Evolutionary conservation across 2,113 vertebrate genomes (phyloP).

Genomic region (Arizona elegans): DNA sequence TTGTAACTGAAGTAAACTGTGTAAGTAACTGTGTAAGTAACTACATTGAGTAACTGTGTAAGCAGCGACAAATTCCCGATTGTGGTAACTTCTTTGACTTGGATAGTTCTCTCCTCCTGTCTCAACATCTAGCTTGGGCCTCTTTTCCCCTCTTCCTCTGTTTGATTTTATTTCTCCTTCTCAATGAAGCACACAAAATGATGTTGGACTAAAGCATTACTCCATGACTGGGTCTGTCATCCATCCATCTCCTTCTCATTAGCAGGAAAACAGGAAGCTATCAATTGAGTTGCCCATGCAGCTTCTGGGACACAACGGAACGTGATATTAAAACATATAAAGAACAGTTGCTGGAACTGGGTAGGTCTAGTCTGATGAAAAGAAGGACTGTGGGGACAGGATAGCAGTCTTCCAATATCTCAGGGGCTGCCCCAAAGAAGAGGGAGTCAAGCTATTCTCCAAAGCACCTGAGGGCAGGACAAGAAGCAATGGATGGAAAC

Average conservation of each 20-base stretch:
- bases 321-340: too few species aligned
- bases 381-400: too few species aligned
- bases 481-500: too few species aligned
- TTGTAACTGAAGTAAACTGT: not conserved
- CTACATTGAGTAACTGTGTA: not conserved
- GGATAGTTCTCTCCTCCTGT: not conserved
- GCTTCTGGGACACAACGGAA: not conserved
- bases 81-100: not conserved
- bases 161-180: not conserved
- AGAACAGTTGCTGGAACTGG: too few species aligned
- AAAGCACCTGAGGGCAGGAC: too few species aligned
- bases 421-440: too few species aligned
- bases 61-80: not conserved
- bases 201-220: not conserved
- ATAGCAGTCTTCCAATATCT: too few species aligned
- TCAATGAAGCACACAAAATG: not conserved
- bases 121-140: not conserved
- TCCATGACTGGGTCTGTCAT: not conserved
- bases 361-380: too few species aligned
- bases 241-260: not conserved
- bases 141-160: not conserved
- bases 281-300: not conserved
- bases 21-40: too few species aligned
- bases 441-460: too few species aligned
- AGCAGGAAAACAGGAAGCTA: not conserved